These are phyloP conservation scores for Melieria omissa DNA, from an alignment of 2,888 invertebrate species.

Conservation along the genomic window DNA sequence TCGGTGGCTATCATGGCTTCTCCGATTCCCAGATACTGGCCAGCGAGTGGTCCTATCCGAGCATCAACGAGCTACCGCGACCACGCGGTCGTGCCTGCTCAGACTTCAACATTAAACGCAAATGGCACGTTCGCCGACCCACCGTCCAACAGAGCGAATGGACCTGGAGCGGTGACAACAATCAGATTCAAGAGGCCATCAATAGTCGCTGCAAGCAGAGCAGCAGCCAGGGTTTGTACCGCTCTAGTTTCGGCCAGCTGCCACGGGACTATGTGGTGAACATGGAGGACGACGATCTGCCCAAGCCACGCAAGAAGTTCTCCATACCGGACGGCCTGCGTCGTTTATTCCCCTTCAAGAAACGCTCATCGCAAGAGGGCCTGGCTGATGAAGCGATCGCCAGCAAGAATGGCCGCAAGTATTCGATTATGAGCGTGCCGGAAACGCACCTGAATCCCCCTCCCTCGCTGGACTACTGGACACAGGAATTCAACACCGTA, in stretches of 20 bases:
- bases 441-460: conserved; percentile 50
- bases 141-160: conserved; percentile 60
- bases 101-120: conserved; percentile 68
- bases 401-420: conserved; percentile 48
- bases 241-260: conserved; percentile 40
- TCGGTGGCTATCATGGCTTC: conserved; percentile 74
- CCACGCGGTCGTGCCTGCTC: conserved; percentile 71
- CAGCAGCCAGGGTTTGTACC: conserved; percentile 52
- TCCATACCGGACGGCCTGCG: conserved; percentile 64
- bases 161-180: conserved; percentile 67
- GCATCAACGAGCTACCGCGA: conserved; percentile 62
- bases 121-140: conserved; percentile 48
- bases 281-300: conserved; percentile 50
- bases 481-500: conserved; percentile 54
- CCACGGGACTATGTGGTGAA: conserved; percentile 52
- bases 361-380: conserved; percentile 57
- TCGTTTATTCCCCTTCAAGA: conserved; percentile 62
- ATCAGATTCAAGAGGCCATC: conserved; percentile 65
- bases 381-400: conserved; percentile 28
- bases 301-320: conserved; percentile 56
- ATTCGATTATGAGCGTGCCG: conserved; percentile 61
- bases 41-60: conserved; percentile 73
- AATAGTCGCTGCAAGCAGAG: conserved; percentile 59
- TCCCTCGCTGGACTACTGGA: conserved; percentile 49
- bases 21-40: conserved; percentile 80